phyloP scores from a whole-genome alignment of 2,113 vertebrate species.

The Emydocephalus ijimae region DNA sequence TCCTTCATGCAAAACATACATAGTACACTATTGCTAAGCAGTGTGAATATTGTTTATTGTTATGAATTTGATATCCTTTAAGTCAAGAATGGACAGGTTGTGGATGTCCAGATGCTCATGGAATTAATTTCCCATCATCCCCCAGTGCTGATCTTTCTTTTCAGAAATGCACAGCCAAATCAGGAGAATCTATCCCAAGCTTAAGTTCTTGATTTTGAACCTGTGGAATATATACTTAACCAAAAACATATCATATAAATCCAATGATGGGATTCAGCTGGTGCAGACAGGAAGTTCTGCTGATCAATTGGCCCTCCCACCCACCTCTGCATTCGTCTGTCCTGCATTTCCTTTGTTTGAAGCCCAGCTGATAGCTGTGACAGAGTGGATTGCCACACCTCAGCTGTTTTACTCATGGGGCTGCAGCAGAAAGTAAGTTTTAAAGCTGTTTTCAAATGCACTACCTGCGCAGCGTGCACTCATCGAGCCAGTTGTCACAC shows the following conservation, averaged over 20 bases:
- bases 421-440: too few species aligned
- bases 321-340: too few species aligned
- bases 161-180: not conserved
- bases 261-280: too few species aligned
- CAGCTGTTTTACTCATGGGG: too few species aligned
- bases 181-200: not conserved
- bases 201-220: not conserved
- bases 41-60: not conserved
- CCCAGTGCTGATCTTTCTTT: not conserved
- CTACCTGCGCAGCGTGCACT: too few species aligned
- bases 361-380: too few species aligned
- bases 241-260: not conserved
- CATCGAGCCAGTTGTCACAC: too few species aligned
- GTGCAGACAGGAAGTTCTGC: too few species aligned
- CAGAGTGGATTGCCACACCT: too few species aligned
- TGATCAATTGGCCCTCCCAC: too few species aligned
- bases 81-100: not conserved
- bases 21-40: not conserved
- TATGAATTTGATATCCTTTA: not conserved
- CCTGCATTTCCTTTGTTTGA: too few species aligned
- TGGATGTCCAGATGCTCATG: not conserved
- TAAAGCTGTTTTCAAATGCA: too few species aligned
- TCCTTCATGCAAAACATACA: not conserved
- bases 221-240: not conserved
- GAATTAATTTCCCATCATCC: not conserved